Conservation (phyloP, 2,888 invertebrate species). For the Calameuta filiformis region DNA sequence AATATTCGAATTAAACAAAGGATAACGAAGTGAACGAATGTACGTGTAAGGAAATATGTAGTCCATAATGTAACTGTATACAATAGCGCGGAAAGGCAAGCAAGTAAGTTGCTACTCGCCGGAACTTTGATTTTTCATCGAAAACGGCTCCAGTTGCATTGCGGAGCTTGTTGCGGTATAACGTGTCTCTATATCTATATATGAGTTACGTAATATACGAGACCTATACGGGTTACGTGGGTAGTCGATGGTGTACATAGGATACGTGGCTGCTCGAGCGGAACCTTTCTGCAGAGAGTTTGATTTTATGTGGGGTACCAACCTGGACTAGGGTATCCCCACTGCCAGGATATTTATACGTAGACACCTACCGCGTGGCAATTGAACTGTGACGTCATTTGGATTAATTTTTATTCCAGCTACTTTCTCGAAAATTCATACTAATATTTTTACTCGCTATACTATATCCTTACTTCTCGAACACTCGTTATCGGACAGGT, state of each 20-base stretch:
- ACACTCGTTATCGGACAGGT: not conserved
- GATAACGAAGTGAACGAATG: not conserved
- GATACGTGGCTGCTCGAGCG: constrained; percentile 42
- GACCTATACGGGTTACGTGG: constrained; percentile 42
- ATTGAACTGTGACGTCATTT: constrained; percentile 5
- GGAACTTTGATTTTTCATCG: constrained; percentile 17
- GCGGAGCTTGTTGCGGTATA: constrained; percentile 11
- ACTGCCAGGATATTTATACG: not conserved
- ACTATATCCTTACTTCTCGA: not conserved
- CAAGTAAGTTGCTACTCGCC: not conserved
- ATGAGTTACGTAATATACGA: constrained; percentile 19
- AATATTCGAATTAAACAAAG: not conserved
- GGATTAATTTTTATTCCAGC: not conserved
- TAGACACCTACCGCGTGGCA: not conserved
- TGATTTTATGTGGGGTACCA: not conserved
- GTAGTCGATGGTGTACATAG: constrained; percentile 37
- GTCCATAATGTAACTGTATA: not conserved
- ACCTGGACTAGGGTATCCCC: not conserved
- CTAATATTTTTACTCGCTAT: not conserved
- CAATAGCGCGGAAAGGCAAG: not conserved
- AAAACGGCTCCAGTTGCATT: constrained; percentile 15
- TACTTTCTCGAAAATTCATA: not conserved
- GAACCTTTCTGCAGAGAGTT: constrained; percentile 18
- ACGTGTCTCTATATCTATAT: not conserved
- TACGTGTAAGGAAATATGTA: not conserved